phyloP scores from a whole-genome alignment of 37 sponge, comb jelly and placozoan species.

The Chondrosia reniformis region DNA sequence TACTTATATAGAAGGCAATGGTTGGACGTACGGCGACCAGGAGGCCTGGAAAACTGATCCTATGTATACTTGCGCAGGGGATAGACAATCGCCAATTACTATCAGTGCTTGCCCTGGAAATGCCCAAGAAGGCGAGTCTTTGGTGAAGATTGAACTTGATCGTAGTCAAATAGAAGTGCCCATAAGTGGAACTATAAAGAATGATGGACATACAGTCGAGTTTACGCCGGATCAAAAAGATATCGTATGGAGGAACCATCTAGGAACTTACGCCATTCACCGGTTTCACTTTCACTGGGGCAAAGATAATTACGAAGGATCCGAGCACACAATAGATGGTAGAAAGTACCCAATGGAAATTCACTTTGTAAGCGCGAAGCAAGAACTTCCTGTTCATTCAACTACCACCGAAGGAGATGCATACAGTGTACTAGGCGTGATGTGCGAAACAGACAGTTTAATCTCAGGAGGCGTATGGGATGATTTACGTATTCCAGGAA shows the following conservation, averaged over 20 bases:
- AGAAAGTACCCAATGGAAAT: slow-evolving; percentile 17
- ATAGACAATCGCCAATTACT: not conserved
- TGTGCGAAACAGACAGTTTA: not conserved
- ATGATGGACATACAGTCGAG: slow-evolving; percentile 2
- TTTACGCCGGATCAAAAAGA: not conserved
- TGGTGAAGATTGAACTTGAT: not conserved
- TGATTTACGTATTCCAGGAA: not conserved
- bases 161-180: not conserved
- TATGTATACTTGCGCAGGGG: not conserved
- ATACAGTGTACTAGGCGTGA: slow-evolving; percentile 31
- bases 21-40: slow-evolving; percentile 34
- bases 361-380: slow-evolving; percentile 43
- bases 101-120: slow-evolving; percentile 6
- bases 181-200: not conserved
- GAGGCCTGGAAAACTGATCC: slow-evolving; percentile 17
- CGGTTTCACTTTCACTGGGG: slow-evolving; percentile 76
- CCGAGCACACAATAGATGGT: slow-evolving; percentile 41
- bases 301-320: slow-evolving; percentile 10
- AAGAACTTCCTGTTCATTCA: not conserved
- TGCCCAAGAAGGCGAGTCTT: not conserved
- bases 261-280: slow-evolving; percentile 29
- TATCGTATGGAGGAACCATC: not conserved
- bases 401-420: not conserved
- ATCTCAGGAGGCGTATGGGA: slow-evolving; percentile 1
- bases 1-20: no score